These are phyloP conservation scores for Cephonodes hylas DNA, from an alignment of 2,888 invertebrate genomes.

Conservation along the genomic window DNA sequence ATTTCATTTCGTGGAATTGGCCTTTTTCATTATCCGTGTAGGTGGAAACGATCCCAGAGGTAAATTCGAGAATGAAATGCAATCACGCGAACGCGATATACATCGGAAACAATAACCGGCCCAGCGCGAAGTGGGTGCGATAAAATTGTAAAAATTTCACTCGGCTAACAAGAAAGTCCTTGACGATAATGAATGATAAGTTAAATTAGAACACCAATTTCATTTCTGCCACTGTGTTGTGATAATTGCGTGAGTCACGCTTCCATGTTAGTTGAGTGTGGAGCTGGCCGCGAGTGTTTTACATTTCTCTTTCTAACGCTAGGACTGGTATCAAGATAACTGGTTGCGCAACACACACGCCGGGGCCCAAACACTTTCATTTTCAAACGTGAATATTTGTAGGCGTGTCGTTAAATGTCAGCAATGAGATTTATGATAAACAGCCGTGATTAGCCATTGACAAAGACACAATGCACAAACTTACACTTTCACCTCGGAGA, in stretches of 20 bases:
- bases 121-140: not conserved
- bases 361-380: slow-evolving; percentile 55
- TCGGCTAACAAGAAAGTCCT: slow-evolving; percentile 17
- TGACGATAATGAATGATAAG: slow-evolving; percentile 18
- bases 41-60: slow-evolving; percentile 3
- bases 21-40: slow-evolving; percentile 14
- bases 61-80: not conserved
- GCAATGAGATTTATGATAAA: slow-evolving; percentile 68
- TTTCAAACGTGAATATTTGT: slow-evolving; percentile 51
- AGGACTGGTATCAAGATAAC: slow-evolving; percentile 38
- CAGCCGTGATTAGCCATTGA: slow-evolving; percentile 65
- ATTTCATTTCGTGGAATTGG: slow-evolving; percentile 39
- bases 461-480: slow-evolving; percentile 69
- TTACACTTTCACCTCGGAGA: slow-evolving; percentile 71
- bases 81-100: not conserved
- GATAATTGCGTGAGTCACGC: slow-evolving; percentile 15
- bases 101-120: not conserved
- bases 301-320: slow-evolving; percentile 38
- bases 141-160: slow-evolving; percentile 14
- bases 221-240: slow-evolving; percentile 15
- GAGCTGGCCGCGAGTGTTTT: slow-evolving; percentile 14
- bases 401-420: slow-evolving; percentile 61
- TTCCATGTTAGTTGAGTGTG: slow-evolving; percentile 7
- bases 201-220: slow-evolving; percentile 19
- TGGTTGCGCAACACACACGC: slow-evolving; percentile 44